phyloP scores from a whole-genome alignment of 2,888 invertebrate species.

The Nesidiocoris tenuis region DNA sequence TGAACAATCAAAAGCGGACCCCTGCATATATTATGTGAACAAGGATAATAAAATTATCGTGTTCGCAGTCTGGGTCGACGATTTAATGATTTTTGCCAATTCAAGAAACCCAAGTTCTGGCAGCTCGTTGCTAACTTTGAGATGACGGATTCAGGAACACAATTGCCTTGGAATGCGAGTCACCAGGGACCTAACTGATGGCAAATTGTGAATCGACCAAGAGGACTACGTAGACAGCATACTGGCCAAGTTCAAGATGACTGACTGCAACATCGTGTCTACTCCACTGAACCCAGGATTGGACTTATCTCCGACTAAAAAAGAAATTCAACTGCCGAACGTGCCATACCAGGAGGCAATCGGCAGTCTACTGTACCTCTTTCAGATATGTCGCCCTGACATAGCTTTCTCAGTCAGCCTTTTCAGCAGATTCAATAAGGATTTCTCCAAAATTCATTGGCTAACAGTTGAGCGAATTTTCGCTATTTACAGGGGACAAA shows the following conservation, averaged over 20 bases:
- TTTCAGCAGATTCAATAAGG: constrained; percentile 17
- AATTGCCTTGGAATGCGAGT: constrained; percentile 47
- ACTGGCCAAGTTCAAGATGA: constrained; percentile 45
- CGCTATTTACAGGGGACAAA: constrained; percentile 10
- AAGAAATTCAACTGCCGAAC: neutral
- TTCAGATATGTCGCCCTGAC: constrained; percentile 21
- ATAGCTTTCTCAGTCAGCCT: constrained; percentile 14
- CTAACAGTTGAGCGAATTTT: neutral
- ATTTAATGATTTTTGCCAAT: constrained; percentile 46
- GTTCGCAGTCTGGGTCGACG: constrained; percentile 49
- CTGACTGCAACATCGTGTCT: constrained; percentile 33
- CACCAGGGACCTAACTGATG: constrained; percentile 27
- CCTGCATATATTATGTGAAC: constrained; percentile 42
- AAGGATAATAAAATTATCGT: constrained; percentile 23
- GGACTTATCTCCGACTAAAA: too few relatives aligned
- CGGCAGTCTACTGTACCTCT: constrained; percentile 19
- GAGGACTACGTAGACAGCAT: constrained; percentile 43
- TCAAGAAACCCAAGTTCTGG: constrained; percentile 44
- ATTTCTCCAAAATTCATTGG: constrained; percentile 2
- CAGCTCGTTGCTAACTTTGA: constrained; percentile 46
- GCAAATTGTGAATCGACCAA: constrained; percentile 42
- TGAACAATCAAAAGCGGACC: constrained; percentile 23
- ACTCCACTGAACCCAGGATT: constrained; percentile 3
- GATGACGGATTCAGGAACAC: constrained; percentile 45
- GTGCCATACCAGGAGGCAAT: constrained; percentile 26